These are phyloP conservation scores for Drosophila nr. medialis DNA, from an alignment of 2,888 invertebrate genomes.

Conservation along the genomic window DNA sequence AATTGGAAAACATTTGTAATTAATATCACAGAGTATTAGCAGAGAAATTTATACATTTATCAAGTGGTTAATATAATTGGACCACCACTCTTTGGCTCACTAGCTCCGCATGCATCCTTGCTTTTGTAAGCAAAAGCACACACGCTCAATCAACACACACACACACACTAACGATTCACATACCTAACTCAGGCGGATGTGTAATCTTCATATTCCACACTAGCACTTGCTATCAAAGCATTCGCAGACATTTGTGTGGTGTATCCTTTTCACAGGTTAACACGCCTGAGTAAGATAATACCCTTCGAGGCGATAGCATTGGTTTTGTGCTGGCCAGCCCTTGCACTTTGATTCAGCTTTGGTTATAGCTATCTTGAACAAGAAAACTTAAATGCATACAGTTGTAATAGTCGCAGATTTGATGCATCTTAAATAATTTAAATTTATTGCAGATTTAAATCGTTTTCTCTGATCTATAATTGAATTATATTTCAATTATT, in stretches of 20 bases:
- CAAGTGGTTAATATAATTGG: neutral
- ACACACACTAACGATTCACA: neutral
- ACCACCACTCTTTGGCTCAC: neutral
- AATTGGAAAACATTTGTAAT: neutral
- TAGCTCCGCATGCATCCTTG: neutral
- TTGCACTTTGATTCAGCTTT: conserved; percentile 27
- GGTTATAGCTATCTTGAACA: neutral
- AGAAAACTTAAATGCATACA: neutral
- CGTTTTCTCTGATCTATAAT: neutral
- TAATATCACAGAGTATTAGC: neutral
- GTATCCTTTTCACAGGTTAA: conserved; percentile 59
- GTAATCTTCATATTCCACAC: conserved; percentile 24
- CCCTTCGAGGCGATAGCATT: conserved; percentile 45
- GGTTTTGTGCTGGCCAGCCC: conserved; percentile 30
- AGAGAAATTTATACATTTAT: neutral
- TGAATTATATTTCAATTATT: neutral
- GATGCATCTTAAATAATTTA: neutral
- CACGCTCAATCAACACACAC: conserved; percentile 12
- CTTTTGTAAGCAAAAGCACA: neutral
- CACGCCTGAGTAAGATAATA: conserved; percentile 24
- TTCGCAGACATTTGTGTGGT: conserved; percentile 28
- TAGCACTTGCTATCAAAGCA: conserved; percentile 65
- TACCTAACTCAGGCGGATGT: conserved; percentile 1
- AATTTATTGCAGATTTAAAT: neutral
- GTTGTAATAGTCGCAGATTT: neutral